Percentiles rank a stretch among this genome's conserved stretches.
These are phyloP conservation scores for Melieria omissa DNA, from an alignment of 2,888 invertebrate species.

Conservation along the genomic window DNA sequence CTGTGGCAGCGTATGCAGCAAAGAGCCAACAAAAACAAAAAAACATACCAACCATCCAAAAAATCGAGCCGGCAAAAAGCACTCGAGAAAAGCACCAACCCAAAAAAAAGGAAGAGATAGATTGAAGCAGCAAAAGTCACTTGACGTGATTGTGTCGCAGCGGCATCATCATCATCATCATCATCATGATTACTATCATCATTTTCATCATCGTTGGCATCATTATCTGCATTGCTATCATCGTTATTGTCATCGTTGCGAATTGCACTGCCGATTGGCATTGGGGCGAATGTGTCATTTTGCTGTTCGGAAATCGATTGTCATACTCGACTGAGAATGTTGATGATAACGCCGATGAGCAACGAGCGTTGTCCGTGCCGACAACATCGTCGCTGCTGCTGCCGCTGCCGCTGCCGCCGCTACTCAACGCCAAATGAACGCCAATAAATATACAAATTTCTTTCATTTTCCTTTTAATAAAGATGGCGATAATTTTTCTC, in stretches of 20 bases:
- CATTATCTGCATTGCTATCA: neutral
- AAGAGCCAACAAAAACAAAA: too few species aligned
- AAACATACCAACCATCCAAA: neutral
- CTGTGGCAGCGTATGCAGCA: too few species aligned
- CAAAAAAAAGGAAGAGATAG: neutral
- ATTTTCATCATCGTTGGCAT: neutral
- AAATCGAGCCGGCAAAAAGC: neutral
- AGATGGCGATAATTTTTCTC: slow-evolving; percentile 12
- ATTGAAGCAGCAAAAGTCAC: slow-evolving; percentile 1
- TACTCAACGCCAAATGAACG: slow-evolving; percentile 15
- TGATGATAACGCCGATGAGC: slow-evolving; percentile 7
- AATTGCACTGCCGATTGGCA: slow-evolving; percentile 11
- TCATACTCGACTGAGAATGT: slow-evolving; percentile 20
- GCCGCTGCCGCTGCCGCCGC: neutral
- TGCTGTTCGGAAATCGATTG: neutral
- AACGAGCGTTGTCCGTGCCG: too few species aligned
- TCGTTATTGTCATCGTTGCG: neutral
- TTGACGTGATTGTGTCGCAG: slow-evolving; percentile 8
- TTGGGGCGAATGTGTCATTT: slow-evolving; percentile 9
- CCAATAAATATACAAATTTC: slow-evolving; percentile 32
- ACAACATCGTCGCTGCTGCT: too few species aligned
- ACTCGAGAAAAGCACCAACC: neutral
- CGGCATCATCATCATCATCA: neutral
- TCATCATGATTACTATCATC: slow-evolving; percentile 9
- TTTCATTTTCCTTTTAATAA: slow-evolving; percentile 28